Evolutionary conservation across 2,888 invertebrate genomes (phyloP).

Genomic region (Abrostola triplasia): DNA sequence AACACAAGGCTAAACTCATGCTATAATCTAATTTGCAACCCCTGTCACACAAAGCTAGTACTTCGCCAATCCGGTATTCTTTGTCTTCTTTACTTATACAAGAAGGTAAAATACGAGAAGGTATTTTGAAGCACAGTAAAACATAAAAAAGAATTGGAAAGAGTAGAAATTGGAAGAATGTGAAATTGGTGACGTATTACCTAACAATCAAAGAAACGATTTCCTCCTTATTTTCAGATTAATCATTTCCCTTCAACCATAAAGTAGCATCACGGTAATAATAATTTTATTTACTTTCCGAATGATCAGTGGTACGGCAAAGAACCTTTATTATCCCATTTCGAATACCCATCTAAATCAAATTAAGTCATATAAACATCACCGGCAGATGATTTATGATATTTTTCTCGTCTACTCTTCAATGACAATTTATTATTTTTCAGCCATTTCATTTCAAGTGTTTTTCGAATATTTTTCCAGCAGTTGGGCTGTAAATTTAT

Average conservation of each 20-base stretch:
- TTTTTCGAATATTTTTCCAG: conserved; percentile 25
- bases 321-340: conserved; percentile 41
- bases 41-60: too few species aligned
- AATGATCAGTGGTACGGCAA: conserved; percentile 16
- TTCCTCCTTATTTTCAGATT: not conserved
- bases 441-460: conserved; percentile 20
- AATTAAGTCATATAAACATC: conserved; percentile 56
- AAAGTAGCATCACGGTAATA: not conserved
- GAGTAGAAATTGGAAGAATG: too few species aligned
- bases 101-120: too few species aligned
- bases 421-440: conserved; percentile 51
- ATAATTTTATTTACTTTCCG: conserved; percentile 20
- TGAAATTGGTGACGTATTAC: too few species aligned
- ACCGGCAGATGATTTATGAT: conserved; percentile 54
- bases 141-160: too few species aligned
- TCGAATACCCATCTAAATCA: conserved; percentile 53
- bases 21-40: too few species aligned
- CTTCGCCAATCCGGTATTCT: too few species aligned
- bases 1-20: too few species aligned
- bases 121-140: too few species aligned
- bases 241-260: not conserved
- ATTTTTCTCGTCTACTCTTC: conserved; percentile 47
- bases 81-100: too few species aligned
- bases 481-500: conserved; percentile 25
- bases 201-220: not conserved